Evolutionary conservation across 2,113 vertebrate genomes (phyloP).

Genomic region (Rallus limicola): DNA sequence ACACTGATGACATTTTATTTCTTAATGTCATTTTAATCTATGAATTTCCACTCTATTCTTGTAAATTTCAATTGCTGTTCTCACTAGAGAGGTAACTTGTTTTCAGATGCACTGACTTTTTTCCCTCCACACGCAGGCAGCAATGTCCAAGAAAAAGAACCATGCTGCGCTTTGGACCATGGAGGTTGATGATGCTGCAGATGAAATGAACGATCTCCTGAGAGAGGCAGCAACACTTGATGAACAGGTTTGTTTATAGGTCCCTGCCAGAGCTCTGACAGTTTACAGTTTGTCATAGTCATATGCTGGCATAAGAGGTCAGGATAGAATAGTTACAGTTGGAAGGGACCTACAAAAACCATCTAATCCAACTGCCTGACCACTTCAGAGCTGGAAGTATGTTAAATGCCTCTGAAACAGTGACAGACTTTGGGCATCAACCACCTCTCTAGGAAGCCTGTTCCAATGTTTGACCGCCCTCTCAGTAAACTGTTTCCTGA

Average conservation of each 20-base stretch:
- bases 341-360: background rate
- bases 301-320: accelerated
- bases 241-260: slow-evolving; percentile 77
- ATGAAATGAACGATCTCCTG: slow-evolving; percentile 68
- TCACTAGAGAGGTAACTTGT: background rate
- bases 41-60: background rate
- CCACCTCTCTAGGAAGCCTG: accelerated
- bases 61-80: background rate
- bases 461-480: background rate
- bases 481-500: background rate
- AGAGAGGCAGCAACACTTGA: slow-evolving; percentile 76
- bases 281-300: background rate
- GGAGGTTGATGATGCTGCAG: slow-evolving; percentile 77
- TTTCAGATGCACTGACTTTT: background rate
- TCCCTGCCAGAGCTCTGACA: background rate
- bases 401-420: background rate
- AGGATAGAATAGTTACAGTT: background rate
- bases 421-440: background rate
- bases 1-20: background rate
- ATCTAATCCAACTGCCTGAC: background rate
- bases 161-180: slow-evolving; percentile 75
- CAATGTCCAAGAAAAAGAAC: slow-evolving; percentile 83
- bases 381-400: background rate
- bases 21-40: background rate
- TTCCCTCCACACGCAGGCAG: slow-evolving; percentile 65